Evolutionary conservation across 2,888 invertebrate genomes (phyloP), one percentile per base, ranked within the genome.

Genomic region (Plagodis dolabraria): DNA sequence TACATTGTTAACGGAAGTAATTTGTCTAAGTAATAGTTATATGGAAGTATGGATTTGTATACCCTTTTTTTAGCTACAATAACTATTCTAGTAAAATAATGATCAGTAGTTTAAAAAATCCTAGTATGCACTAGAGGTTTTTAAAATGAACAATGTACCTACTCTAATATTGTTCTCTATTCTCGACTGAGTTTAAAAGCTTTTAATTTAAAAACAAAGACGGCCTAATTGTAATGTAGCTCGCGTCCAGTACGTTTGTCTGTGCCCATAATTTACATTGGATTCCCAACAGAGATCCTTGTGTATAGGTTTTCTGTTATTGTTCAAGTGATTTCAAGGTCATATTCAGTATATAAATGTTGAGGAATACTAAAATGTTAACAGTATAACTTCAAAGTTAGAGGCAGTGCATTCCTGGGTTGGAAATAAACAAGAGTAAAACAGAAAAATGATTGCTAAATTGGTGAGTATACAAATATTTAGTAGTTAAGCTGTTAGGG

Each of bases 201-300:
- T 75, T 80, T 82, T 77, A 71, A 71, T 74, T 67, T 69, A 75
- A 74, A 81, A 80, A 92, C 92, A 92, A 91, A 87, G 86, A 72
- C 75, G 67, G 70, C 67, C 89, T 89, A 82, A 86, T 90, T 92
- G 79, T 67, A 70, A 92, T 92, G 87, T 86, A 71, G 68, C 74
- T 51, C 87, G 84, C 85, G 91, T 92, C 74, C 64, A 53, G 70
- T 77, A 77, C 79, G 84, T 82, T 80, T 81, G 86, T 84, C 80
- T 85, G 83, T 77, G 80, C 72, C 81, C 76, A 81, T 89, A 86
- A 90, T 86, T 87, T 87, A 87, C 83, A 86, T 87, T 79, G 79
- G 60, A 84, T 85, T 88, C 86, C 88, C 88, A 80, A 76, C 79
- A 68, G 82, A 83, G 83, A 78, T 75, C 76, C 77, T 63, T 74